A percentile compares a stretch with the other conserved stretches of the same genome.
Conservation (phyloP, 2,797 vertebrate species). For the Ciconia nigra region DNA sequence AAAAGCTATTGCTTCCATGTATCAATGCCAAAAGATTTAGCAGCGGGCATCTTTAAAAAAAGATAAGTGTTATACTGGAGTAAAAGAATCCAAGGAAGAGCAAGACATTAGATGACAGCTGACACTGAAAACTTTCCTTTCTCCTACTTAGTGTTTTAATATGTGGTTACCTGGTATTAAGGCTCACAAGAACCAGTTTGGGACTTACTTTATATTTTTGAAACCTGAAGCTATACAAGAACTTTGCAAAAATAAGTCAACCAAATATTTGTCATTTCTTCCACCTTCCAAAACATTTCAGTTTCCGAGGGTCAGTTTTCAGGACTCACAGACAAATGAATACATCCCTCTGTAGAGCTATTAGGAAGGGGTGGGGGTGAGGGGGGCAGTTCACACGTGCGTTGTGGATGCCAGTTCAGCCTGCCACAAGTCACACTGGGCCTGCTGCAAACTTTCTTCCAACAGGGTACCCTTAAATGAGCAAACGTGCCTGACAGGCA, state of each 20-base stretch:
- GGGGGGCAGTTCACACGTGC: fast-evolving
- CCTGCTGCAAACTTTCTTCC: background rate
- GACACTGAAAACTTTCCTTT: background rate
- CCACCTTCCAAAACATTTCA: background rate
- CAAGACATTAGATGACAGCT: background rate
- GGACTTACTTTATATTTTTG: background rate
- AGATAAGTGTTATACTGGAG: background rate
- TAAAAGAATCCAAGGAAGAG: background rate
- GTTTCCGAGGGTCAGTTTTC: background rate
- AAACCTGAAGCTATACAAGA: background rate
- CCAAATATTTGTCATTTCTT: background rate
- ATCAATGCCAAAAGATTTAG: background rate
- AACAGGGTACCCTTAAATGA: background rate
- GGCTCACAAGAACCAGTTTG: background rate
- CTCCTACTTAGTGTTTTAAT: background rate
- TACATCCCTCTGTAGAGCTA: background rate
- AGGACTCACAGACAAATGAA: background rate
- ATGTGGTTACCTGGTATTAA: background rate
- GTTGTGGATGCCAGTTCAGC: background rate
- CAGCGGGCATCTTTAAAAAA: constrained; percentile 7
- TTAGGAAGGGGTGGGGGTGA: background rate
- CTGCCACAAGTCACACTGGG: background rate
- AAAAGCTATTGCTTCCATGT: background rate
- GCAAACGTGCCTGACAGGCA: background rate
- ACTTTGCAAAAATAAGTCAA: background rate